Percentiles rank a stretch among this genome's conserved stretches.
Evolutionary conservation across 2,113 vertebrate genomes (phyloP).

Genomic region (Orycteropus afer): DNA sequence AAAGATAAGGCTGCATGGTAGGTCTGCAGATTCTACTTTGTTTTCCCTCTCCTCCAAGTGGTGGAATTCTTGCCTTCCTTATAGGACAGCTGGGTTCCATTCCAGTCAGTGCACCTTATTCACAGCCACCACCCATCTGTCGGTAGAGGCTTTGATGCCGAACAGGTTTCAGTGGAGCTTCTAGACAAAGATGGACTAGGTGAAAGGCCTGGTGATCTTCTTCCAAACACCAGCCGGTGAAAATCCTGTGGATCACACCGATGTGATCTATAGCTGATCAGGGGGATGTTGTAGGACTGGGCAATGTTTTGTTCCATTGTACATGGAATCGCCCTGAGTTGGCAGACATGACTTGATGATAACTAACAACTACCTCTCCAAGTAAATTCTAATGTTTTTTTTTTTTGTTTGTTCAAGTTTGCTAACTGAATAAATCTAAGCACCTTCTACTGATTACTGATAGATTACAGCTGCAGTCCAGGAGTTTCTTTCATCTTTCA

Average conservation of each 20-base stretch:
- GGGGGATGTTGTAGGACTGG: not conserved
- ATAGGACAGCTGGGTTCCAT: not conserved
- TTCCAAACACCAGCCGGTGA: not conserved
- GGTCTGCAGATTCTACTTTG: not conserved
- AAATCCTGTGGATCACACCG: not conserved
- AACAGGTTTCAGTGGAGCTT: not conserved
- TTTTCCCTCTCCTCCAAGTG: not conserved
- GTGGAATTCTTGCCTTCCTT: not conserved
- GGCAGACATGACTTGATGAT: not conserved
- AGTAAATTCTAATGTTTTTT: not conserved
- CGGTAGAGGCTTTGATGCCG: not conserved
- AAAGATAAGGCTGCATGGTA: slow-evolving; percentile 60
- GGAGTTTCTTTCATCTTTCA: not conserved
- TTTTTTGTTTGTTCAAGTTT: not conserved
- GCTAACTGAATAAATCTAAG: not conserved
- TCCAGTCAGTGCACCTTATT: not conserved
- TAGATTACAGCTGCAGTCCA: not conserved
- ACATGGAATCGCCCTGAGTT: not conserved
- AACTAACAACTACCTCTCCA: not conserved
- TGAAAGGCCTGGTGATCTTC: not conserved
- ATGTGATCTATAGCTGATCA: not conserved
- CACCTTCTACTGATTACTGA: not conserved
- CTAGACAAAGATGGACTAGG: not conserved
- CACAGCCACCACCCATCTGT: not conserved
- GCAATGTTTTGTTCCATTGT: not conserved